Conservation (phyloP, 2,113 vertebrate genomes). For the Platysternon megacephalum region DNA sequence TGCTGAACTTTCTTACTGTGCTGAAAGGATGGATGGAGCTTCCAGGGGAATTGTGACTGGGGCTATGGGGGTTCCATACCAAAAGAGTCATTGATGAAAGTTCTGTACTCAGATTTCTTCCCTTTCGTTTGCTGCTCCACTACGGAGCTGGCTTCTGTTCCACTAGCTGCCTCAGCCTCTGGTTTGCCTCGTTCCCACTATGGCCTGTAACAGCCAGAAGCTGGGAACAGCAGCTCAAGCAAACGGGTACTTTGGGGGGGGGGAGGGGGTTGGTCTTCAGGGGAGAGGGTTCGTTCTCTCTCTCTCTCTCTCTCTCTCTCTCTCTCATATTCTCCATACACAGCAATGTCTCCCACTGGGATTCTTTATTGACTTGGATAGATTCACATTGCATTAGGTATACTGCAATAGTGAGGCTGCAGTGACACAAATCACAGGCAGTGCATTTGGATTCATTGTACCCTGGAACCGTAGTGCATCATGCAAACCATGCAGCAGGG, state of each 20-base stretch:
- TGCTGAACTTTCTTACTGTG: not conserved
- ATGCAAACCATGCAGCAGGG: not conserved
- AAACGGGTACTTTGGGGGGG: not conserved
- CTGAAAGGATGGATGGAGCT: not conserved
- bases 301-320: not conserved
- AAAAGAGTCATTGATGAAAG: not conserved
- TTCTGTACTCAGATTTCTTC: not conserved
- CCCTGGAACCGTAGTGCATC: not conserved
- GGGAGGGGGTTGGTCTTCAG: not conserved
- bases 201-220: not conserved
- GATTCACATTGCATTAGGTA: fast-evolving
- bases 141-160: fast-evolving
- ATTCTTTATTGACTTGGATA: not conserved
- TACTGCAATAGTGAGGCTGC: not conserved
- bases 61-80: not conserved
- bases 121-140: not conserved
- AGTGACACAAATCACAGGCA: not conserved
- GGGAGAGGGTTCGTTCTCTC: not conserved
- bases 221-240: not conserved
- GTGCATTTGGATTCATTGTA: not conserved
- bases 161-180: fast-evolving
- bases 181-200: fast-evolving
- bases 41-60: not conserved
- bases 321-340: not conserved
- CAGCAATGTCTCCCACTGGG: fast-evolving